phyloP scores from a whole-genome alignment of 2,797 vertebrate species.

The Rhodeus uyekii region DNA sequence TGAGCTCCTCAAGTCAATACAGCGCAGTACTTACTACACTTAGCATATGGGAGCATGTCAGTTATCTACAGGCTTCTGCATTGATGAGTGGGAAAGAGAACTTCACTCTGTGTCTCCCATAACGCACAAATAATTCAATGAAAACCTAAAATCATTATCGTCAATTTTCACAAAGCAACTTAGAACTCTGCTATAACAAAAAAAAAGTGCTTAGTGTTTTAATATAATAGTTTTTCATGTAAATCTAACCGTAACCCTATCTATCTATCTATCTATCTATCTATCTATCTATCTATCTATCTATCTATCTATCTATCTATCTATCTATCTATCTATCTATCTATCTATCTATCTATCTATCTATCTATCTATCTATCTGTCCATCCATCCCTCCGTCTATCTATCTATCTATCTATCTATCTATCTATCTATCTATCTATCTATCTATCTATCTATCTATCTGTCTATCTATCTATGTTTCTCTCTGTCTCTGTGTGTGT shows the following conservation, averaged over 20 bases:
- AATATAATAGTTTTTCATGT: neutral
- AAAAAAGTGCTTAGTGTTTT: neutral
- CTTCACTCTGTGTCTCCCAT: neutral
- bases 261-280: neutral
- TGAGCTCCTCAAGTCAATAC: constrained; percentile 27
- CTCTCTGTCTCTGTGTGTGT: neutral
- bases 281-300: neutral
- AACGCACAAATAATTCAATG: neutral
- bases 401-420: neutral
- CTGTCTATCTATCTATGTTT: neutral
- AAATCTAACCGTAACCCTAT: too few species aligned
- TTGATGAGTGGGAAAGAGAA: neutral
- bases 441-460: neutral
- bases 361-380: neutral
- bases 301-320: neutral
- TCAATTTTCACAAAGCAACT: neutral
- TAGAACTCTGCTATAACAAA: neutral
- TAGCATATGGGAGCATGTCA: constrained; percentile 49
- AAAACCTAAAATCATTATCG: neutral
- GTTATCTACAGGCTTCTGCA: constrained; percentile 5
- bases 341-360: neutral
- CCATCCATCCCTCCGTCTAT: neutral
- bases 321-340: neutral
- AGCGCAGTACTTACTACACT: constrained; percentile 41
- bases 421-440: neutral